phyloP scores from a whole-genome alignment of 2,113 vertebrate genomes.

The Neodontobutis hainanensis region DNA sequence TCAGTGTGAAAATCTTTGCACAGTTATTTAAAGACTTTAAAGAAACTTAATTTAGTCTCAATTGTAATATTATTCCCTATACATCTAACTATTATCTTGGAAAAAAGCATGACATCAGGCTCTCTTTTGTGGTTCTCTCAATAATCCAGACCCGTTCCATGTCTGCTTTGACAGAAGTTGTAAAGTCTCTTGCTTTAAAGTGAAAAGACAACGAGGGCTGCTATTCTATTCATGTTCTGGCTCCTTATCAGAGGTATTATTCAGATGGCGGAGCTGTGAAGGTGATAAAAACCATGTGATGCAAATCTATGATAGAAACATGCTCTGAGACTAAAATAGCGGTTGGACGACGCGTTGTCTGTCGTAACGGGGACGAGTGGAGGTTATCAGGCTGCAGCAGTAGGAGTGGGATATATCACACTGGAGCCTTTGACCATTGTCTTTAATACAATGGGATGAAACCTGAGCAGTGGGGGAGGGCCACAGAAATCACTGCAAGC shows the following conservation, averaged over 20 bases:
- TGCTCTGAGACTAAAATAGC: constrained; percentile 16
- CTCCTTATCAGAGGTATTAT: constrained; percentile 11
- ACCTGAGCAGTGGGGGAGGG: constrained; percentile 11
- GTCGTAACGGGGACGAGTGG: constrained; percentile 6
- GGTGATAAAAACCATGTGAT: constrained; percentile 7
- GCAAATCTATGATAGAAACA: background rate
- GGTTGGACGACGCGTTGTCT: background rate
- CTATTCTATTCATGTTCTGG: background rate
- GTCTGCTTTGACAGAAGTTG: background rate
- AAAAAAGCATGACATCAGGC: background rate
- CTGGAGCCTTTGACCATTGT: background rate
- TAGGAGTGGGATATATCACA: constrained; percentile 39
- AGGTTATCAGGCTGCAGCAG: constrained; percentile 59
- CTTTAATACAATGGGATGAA: constrained; percentile 12
- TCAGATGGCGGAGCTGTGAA: background rate
- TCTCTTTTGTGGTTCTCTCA: no score
- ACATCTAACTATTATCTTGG: no score
- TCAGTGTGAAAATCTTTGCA: no score
- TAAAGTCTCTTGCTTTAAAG: background rate
- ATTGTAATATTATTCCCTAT: no score
- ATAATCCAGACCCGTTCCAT: background rate
- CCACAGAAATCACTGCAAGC: background rate
- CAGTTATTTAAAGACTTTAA: no score
- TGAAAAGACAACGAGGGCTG: background rate
- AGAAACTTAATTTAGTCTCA: no score